Base-by-base conservation (phyloP, 2,888 invertebrate species). In the Tipula confusa region DNA sequence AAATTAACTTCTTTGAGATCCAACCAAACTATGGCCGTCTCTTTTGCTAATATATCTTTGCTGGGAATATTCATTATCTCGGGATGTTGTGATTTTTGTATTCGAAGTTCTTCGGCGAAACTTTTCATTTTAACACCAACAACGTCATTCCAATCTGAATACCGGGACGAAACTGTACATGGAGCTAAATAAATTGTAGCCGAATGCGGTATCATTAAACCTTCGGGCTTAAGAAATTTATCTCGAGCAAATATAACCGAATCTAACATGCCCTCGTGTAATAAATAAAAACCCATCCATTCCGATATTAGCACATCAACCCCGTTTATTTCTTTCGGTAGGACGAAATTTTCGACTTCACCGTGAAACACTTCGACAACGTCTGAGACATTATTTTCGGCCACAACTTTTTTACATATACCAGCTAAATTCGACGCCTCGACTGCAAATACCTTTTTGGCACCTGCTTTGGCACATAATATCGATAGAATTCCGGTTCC, bases 271-370 rank as follows among this genome's bases (percentile, higher is more conserved):
- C 96, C 97, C 89, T 98, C 98, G 87, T 98, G 98, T 15, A 98
- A 90, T 36, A 98, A 91, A 89, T 97, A 98, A 89, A 98, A 98
- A 0, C 98, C 98, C 98, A 98, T 98, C 98, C 98, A 98, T 90
- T 98, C 98, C 0, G 98, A 98, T 4, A 98, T 93, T 85, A 98
- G 96, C 9, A 97, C 92, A 89, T 98, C 98, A 1, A 96, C 95
- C 89, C 94, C 93, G 7, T 91, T 91, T 83, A 92, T 87, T 85
- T 88, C 90, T 1, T 85, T 86, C 0, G 95, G 93, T 83, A 95
- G 88, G 0, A 89, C 87, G 2, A 97, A 91, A 87, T 97, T 94
- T 91, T 97, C 97, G 6, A 96, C 92, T 90, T 91, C 92, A 83
- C 92, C 92, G 87, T 95, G 93, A 79, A 29, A 28, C 29, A 96